Evolutionary conservation across 2,113 vertebrate genomes (phyloP).

Genomic region (Synchiropus splendidus): DNA sequence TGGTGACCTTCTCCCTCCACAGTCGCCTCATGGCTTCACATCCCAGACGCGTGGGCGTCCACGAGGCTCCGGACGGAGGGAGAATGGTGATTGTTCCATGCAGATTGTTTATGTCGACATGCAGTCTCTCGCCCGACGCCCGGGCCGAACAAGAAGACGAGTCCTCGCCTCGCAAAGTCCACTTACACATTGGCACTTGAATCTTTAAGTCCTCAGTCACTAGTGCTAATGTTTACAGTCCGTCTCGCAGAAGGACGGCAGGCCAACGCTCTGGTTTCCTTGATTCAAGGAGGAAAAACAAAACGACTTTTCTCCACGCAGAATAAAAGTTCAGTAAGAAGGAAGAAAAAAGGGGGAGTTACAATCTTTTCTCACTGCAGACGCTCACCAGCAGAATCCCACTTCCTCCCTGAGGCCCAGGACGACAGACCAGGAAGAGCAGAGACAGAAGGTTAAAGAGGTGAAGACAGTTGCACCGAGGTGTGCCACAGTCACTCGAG

Average conservation of each 20-base stretch:
- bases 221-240: conserved; percentile 59
- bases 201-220: conserved; percentile 63
- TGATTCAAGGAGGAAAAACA: conserved; percentile 93
- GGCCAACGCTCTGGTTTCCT: conserved; percentile 83
- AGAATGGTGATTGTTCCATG: conserved; percentile 53
- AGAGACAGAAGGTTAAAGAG: conserved; percentile 26
- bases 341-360: conserved; percentile 33
- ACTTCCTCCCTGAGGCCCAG: conserved; percentile 81
- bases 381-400: conserved; percentile 82
- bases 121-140: conserved; percentile 22
- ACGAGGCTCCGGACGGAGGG: conserved; percentile 4
- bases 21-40: conserved; percentile 1
- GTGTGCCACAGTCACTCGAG: no score
- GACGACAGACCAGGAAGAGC: conserved; percentile 47
- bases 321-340: background rate
- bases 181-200: conserved; percentile 73
- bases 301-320: conserved; percentile 58
- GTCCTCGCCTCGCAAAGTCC: no score
- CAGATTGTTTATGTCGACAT: conserved; percentile 35
- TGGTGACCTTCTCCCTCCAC: background rate
- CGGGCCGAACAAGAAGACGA: conserved; percentile 17
- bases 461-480: background rate
- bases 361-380: conserved; percentile 74
- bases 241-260: conserved; percentile 60
- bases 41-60: conserved; percentile 39